Evolutionary conservation across 2,113 vertebrate species (phyloP), one percentile per base, ranked within the genome.

Genomic region (Ptychochromis oligacanthus): DNA sequence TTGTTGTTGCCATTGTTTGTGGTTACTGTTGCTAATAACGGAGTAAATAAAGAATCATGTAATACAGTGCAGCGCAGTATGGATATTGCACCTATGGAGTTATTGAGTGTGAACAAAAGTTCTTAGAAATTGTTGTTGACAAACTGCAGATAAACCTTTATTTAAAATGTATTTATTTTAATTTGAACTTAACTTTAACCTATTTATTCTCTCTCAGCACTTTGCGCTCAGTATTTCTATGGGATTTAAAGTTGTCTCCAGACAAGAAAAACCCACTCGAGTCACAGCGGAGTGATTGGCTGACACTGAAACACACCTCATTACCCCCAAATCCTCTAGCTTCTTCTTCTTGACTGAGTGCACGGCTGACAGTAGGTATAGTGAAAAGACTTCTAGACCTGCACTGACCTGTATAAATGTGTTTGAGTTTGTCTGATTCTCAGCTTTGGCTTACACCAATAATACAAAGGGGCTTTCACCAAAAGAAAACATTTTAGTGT

Each of bases 301-400:
- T 83, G 88, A 93, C 80, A 82, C 87, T 56, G 80, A 83, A 91
- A 91, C 75, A 90, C 67, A 93, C 81, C 91, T 94, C 86, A 94
- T 94, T 95, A 95, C 87, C 72, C 79, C 65, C n/a, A 90, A 92
- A 93, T 91, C 90, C 90, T 90, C 85, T 49, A 31, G 43, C 59
- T 34, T 72, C 85, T 80, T 74, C 82, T 83, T 62, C 83, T 78
- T 83, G 52, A 83, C 82, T 75, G 84, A 89, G 85, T 12, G 56
- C 22, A 11, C 81, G 57, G 46, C 70, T 86, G 87, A 93, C 87
- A 89, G 67, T 79, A n/a, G 60, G 78, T 52, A 5, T 52, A 52
- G 70, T 79, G 64, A 70, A 81, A 92, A 86, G 31, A 57, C 22
- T 80, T 84, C 81, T 10, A 36, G 52, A 67, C 54, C 49, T 36